These are phyloP conservation scores for Loxodonta africana DNA, from an alignment of 2,113 vertebrate genomes.

Conservation along the genomic window DNA sequence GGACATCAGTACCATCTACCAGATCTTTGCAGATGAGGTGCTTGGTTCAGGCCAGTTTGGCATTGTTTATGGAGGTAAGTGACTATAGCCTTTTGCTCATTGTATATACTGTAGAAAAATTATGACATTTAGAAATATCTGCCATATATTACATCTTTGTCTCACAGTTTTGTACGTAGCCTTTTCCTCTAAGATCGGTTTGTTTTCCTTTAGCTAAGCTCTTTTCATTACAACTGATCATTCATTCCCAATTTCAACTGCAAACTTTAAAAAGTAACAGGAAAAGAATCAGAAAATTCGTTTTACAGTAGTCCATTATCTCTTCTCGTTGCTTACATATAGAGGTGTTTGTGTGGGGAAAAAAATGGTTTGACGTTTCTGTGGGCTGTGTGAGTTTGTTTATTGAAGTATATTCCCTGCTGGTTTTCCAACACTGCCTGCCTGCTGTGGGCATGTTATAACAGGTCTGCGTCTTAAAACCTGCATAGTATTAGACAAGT, in stretches of 20 bases:
- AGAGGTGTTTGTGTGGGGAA: not conserved
- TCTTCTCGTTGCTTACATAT: not conserved
- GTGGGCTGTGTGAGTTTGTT: not conserved
- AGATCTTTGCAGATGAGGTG: conserved; percentile 99
- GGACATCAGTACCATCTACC: conserved; percentile 99
- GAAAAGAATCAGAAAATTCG: conserved; percentile 53
- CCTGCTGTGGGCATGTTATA: not conserved
- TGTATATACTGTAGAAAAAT: not conserved
- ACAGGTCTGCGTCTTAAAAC: not conserved
- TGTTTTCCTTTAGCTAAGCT: not conserved
- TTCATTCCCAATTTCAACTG: conserved; percentile 8
- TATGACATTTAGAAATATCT: conserved; percentile 1
- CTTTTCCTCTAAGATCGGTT: not conserved
- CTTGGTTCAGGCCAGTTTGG: conserved; percentile 99
- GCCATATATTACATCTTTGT: not conserved
- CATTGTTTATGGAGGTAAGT: conserved; percentile 98
- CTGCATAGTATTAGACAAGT: not conserved
- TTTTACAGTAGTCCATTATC: not conserved
- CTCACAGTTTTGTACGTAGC: not conserved
- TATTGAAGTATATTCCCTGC: not conserved
- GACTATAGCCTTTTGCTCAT: not conserved
- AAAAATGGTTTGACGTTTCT: not conserved
- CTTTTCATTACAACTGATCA: not conserved
- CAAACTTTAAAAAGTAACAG: conserved; percentile 15
- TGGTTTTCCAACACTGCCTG: not conserved